phyloP scores from a whole-genome alignment of 2,888 invertebrate genomes.

The Pedicia rivosa region DNA sequence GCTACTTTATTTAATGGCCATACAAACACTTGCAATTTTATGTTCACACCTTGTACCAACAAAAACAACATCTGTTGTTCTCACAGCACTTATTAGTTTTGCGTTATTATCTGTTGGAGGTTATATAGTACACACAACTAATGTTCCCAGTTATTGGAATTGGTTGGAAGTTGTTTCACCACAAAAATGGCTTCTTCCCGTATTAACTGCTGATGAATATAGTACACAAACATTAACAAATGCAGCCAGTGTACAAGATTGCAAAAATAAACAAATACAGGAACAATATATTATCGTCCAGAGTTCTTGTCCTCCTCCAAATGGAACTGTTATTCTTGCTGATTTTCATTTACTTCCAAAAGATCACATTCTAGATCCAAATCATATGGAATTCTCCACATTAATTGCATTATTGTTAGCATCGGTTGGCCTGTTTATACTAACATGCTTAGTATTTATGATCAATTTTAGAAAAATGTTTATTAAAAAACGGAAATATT shows the following conservation, averaged over 20 bases:
- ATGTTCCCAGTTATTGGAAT: conserved; percentile 44
- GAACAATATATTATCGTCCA: conserved; percentile 78
- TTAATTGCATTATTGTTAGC: conserved; percentile 43
- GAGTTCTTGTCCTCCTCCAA: conserved; percentile 62
- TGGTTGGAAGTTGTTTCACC: conserved; percentile 58
- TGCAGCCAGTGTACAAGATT: conserved; percentile 34
- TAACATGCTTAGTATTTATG: conserved; percentile 44
- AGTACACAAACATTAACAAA: conserved; percentile 43
- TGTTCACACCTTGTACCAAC: conserved; percentile 49
- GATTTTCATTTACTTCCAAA: conserved; percentile 35
- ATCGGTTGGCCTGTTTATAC: conserved; percentile 41
- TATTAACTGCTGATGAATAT: conserved; percentile 47
- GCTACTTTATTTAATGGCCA: conserved; percentile 49
- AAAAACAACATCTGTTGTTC: conserved; percentile 43
- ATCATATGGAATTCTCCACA: conserved; percentile 36
- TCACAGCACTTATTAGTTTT: conserved; percentile 43
- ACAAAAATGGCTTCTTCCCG: conserved; percentile 53
- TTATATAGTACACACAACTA: conserved; percentile 48
- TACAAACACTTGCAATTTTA: conserved; percentile 50
- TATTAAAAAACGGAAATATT: conserved; percentile 2
- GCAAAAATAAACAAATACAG: conserved; percentile 63
- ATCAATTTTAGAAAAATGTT: conserved; percentile 24
- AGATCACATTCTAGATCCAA: conserved; percentile 35
- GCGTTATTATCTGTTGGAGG: conserved; percentile 47
- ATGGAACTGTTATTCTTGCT: conserved; percentile 53